phyloP scores from a whole-genome alignment of 2,113 vertebrate species.

The Oncorhynchus kisutch region DNA sequence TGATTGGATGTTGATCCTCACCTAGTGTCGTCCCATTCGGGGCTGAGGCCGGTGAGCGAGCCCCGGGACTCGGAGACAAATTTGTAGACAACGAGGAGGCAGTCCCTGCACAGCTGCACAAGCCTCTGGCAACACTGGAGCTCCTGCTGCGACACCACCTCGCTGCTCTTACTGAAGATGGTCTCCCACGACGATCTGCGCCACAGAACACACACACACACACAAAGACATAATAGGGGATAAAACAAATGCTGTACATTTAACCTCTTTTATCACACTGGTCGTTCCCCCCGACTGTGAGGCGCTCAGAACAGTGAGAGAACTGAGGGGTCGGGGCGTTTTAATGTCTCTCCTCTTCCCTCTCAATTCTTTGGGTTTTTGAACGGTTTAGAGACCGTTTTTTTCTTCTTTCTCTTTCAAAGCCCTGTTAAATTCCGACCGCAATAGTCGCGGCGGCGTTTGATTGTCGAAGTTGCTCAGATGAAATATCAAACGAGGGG shows the following conservation, averaged over 20 bases:
- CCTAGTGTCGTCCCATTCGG: slow-evolving; percentile 92
- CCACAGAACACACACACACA: slow-evolving; percentile 10
- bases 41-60: slow-evolving; percentile 80
- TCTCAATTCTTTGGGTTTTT: slow-evolving; percentile 48
- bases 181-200: slow-evolving; percentile 90
- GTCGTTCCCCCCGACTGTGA: slow-evolving; percentile 68
- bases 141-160: slow-evolving; percentile 83
- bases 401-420: slow-evolving; percentile 51
- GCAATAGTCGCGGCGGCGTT: slow-evolving; percentile 59
- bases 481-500: slow-evolving; percentile 70
- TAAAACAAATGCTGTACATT: slow-evolving; percentile 69
- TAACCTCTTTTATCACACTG: slow-evolving; percentile 62
- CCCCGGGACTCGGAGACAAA: slow-evolving; percentile 86
- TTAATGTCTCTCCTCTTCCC: slow-evolving; percentile 59
- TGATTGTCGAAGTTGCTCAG: slow-evolving; percentile 67
- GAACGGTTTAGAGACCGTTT: slow-evolving; percentile 55
- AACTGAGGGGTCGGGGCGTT: slow-evolving; percentile 58
- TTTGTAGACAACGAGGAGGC: slow-evolving; percentile 94
- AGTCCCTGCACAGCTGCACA: slow-evolving; percentile 94
- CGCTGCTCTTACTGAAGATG: slow-evolving; percentile 87
- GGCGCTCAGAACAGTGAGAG: slow-evolving; percentile 56
- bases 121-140: slow-evolving; percentile 92
- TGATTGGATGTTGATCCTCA: slow-evolving; percentile 54
- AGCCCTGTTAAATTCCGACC: slow-evolving; percentile 53
- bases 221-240: slow-evolving; percentile 28